Base-by-base conservation (phyloP, 92 coral and sea anemone genomes). In the Parazoanthus swiftii region DNA sequence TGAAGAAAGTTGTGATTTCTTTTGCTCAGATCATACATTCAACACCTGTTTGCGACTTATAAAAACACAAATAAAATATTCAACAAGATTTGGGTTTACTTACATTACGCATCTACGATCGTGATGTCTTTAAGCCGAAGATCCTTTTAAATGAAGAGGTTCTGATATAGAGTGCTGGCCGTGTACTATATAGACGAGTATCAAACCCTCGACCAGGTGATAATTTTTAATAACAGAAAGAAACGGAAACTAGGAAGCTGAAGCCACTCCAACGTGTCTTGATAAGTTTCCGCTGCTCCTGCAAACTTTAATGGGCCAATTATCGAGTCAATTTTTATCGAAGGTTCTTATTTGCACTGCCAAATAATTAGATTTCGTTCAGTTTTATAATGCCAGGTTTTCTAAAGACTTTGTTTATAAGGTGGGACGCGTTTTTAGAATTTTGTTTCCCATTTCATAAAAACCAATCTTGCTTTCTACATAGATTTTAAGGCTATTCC, bases 221-320 rank as follows among this genome's bases (percentile, higher is more conserved):
- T 77, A 42, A 56, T 77, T 77, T 77, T 38, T 77, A 77, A 77
- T 42, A 18, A 14, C 59, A 77, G 77, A 77, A 43, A n/a, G 54
- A 77, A 48, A 48, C 81, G 81, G 81, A 77, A 77, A 44, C 42
- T 39, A 23, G 81, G 81, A 77, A 20, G 15, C 33, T 23, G 51
- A 36, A 42, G 29, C 81, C 80, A 77, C 81, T 44, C 81, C 81
- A 77, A 77, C 15, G 81, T 77, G 56, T 77, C 81, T 16, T 8
- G 25, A 29, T 18, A 20, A 43, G 48, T 77, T 77, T 77, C 59
- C 81, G 54, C 37, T 77, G 5, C 50, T 16, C 48, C 58, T 42
- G 58, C 81, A 77, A 77, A 77, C 1, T 75, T 77, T 42, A 77
- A 77, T 77, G 59, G 44, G 81, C 50, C 18, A 76, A 77, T 77